These are phyloP conservation scores for Cerceris rybyensis DNA, from an alignment of 2,888 invertebrate species.

Conservation along the genomic window DNA sequence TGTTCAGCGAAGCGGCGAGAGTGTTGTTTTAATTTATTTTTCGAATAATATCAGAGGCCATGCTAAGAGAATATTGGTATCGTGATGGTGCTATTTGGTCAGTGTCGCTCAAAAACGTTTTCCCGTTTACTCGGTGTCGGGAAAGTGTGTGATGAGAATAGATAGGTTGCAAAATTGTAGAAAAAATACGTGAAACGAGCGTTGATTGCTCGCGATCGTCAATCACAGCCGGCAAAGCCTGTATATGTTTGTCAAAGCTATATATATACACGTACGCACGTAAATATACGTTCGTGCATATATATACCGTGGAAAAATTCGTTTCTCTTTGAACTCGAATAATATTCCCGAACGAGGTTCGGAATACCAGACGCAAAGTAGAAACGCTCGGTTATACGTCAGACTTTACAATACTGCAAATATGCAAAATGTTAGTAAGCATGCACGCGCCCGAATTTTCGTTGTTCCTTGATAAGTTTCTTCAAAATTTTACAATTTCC, in stretches of 20 bases:
- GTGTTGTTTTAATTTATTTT: slow-evolving; percentile 20
- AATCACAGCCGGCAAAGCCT: slow-evolving; percentile 71
- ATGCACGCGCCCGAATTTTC: slow-evolving; percentile 47
- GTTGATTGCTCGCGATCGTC: slow-evolving; percentile 19
- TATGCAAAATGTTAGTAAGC: slow-evolving; percentile 58
- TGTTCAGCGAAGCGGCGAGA: slow-evolving; percentile 4
- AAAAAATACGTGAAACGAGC: slow-evolving; percentile 24
- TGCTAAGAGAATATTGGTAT: slow-evolving; percentile 51
- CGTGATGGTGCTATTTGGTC: slow-evolving; percentile 43
- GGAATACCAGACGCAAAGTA: slow-evolving; percentile 42
- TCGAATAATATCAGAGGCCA: slow-evolving; percentile 46
- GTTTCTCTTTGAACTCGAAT: slow-evolving; percentile 13
- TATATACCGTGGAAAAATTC: slow-evolving; percentile 31
- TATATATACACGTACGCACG: background rate
- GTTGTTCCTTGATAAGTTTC: background rate
- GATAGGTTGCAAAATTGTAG: slow-evolving; percentile 9
- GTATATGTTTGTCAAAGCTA: slow-evolving; percentile 77
- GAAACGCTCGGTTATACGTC: slow-evolving; percentile 13
- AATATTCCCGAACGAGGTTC: slow-evolving; percentile 51
- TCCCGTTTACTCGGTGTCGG: slow-evolving; percentile 1
- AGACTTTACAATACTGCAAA: slow-evolving; percentile 45
- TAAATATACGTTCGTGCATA: background rate
- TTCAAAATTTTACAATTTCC: too few relatives aligned
- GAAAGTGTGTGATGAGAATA: slow-evolving; percentile 21
- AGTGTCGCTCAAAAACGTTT: slow-evolving; percentile 31